Evolutionary conservation across 2,797 vertebrate genomes (phyloP).

Genomic region (Sitta carolinensis): DNA sequence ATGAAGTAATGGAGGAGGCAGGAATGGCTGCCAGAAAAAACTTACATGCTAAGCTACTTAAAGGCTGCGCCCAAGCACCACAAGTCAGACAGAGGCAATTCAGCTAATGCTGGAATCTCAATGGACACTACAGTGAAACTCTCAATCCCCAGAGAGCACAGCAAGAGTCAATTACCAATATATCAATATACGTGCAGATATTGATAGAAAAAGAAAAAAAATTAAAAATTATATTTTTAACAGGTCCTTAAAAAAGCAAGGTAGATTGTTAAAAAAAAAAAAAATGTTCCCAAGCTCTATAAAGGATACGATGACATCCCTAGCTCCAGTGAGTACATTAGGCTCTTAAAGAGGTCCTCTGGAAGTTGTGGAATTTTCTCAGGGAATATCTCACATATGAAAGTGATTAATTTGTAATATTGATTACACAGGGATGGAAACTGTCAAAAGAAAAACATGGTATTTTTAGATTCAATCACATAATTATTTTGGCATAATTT

Average conservation of each 20-base stretch:
- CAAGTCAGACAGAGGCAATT: background rate
- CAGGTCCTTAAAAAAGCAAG: background rate
- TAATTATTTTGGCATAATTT: background rate
- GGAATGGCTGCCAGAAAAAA: constrained; percentile 63
- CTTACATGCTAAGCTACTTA: constrained; percentile 47
- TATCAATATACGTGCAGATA: background rate
- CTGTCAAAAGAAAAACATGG: constrained; percentile 74
- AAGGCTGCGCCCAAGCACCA: background rate
- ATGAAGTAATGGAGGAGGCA: constrained; percentile 46
- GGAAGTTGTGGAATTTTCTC: constrained; percentile 99
- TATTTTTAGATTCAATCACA: background rate
- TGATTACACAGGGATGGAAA: constrained; percentile 99
- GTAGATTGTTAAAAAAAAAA: background rate
- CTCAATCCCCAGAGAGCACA: background rate
- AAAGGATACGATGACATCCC: constrained; percentile 99
- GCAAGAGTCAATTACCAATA: background rate
- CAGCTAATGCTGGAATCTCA: background rate
- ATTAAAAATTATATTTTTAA: background rate
- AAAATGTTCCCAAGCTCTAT: background rate
- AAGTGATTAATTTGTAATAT: constrained; percentile 99
- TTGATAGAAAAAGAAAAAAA: background rate
- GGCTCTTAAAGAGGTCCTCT: constrained; percentile 97
- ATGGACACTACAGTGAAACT: background rate
- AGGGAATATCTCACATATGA: constrained; percentile 99
- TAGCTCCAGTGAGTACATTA: constrained; percentile 98